A percentile compares a stretch with the other conserved stretches of the same genome.
Evolutionary conservation across 1,140 invertebrate species (phyloP).

Genomic region (Drosophila auraria): DNA sequence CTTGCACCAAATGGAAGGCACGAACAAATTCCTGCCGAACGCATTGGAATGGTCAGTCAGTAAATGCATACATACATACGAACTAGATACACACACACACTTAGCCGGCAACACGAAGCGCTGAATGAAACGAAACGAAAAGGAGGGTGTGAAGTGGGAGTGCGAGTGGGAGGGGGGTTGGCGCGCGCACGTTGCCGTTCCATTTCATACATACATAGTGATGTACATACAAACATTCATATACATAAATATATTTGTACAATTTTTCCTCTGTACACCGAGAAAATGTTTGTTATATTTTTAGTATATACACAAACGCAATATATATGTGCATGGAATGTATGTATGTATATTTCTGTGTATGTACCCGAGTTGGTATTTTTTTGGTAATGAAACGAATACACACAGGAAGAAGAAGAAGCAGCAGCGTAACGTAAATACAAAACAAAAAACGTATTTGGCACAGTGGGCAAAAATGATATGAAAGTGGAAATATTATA

Average conservation of each 20-base stretch:
- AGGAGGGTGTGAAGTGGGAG: constrained; percentile 27
- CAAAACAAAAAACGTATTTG: constrained; percentile 47
- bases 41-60: constrained; percentile 51
- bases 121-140: constrained; percentile 52
- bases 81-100: constrained; percentile 33
- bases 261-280: constrained; percentile 50
- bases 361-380: constrained; percentile 22
- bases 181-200: constrained; percentile 53
- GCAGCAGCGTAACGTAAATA: constrained; percentile 68
- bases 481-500: no score
- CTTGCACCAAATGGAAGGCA: constrained; percentile 9
- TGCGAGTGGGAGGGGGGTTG: constrained; percentile 4
- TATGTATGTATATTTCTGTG: constrained; percentile 16
- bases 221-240: not conserved
- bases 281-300: constrained; percentile 56
- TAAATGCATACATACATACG: constrained; percentile 18
- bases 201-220: constrained; percentile 10
- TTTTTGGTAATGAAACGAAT: constrained; percentile 40
- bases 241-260: constrained; percentile 28
- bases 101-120: constrained; percentile 41
- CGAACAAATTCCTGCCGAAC: constrained; percentile 48
- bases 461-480: constrained; percentile 35
- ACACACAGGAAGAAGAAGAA: constrained; percentile 40
- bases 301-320: constrained; percentile 27
- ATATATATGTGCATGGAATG: constrained; percentile 1